phyloP scores from a whole-genome alignment of 2,113 vertebrate species.

The Melanotaenia duboulayi region DNA sequence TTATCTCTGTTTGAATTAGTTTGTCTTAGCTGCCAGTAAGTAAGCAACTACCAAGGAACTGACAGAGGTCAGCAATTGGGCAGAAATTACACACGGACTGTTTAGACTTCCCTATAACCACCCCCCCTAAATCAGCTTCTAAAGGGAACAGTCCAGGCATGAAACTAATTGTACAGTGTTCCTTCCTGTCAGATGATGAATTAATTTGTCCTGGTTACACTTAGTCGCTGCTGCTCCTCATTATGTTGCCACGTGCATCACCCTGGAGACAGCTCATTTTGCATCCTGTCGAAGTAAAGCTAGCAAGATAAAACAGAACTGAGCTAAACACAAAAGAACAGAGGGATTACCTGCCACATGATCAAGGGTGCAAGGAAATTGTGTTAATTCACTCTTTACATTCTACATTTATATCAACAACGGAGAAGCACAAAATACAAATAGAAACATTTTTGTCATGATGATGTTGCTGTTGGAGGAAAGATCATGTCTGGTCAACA shows the following conservation, averaged over 20 bases:
- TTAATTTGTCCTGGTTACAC: slow-evolving; percentile 40
- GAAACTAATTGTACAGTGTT: slow-evolving; percentile 48
- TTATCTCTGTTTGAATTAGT: slow-evolving; percentile 35
- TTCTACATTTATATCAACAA: neutral
- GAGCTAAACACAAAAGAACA: neutral
- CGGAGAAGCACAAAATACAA: neutral
- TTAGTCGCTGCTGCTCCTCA: slow-evolving; percentile 45
- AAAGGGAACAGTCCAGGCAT: slow-evolving; percentile 32
- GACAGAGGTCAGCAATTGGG: slow-evolving; percentile 41
- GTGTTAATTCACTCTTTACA: neutral
- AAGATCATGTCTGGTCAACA: too few species aligned
- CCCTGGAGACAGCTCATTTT: slow-evolving; percentile 47
- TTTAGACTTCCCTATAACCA: slow-evolving; percentile 42
- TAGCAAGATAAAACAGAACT: slow-evolving; percentile 31
- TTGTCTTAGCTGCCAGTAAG: slow-evolving; percentile 29
- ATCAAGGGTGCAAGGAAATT: neutral
- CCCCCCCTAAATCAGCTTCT: slow-evolving; percentile 9
- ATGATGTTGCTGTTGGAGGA: neutral
- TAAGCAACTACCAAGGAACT: slow-evolving; percentile 31
- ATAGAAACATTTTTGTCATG: neutral
- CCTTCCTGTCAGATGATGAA: slow-evolving; percentile 61
- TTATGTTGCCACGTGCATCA: slow-evolving; percentile 44
- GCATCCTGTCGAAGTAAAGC: slow-evolving; percentile 57
- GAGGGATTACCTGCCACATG: neutral
- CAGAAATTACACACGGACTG: slow-evolving; percentile 49